A percentile compares a stretch with the other conserved stretches of the same genome.
Conservation (phyloP, 2,888 invertebrate genomes). For the Baronia brevicornis region DNA sequence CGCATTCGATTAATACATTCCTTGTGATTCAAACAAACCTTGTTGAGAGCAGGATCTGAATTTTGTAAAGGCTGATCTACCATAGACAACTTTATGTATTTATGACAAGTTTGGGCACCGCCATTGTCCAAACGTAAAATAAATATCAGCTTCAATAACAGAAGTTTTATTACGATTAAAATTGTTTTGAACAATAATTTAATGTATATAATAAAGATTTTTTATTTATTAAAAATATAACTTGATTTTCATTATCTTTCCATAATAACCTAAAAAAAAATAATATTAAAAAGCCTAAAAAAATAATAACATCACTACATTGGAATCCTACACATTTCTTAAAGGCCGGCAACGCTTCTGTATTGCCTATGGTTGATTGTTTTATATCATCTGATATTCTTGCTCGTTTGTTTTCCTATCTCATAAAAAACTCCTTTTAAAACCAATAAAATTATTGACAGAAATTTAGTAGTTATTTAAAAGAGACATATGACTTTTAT, state of each 20-base stretch:
- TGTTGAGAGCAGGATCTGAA: conserved; percentile 58
- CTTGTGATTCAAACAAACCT: conserved; percentile 46
- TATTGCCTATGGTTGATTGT: too few relatives aligned
- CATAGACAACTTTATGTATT: conserved; percentile 47
- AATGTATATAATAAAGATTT: conserved; percentile 72
- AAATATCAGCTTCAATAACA: conserved; percentile 63
- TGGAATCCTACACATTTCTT: too few relatives aligned
- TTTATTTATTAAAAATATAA: conserved; percentile 52
- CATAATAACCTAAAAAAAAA: too few relatives aligned
- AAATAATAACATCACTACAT: too few relatives aligned
- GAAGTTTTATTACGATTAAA: conserved; percentile 57
- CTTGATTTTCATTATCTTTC: neutral
- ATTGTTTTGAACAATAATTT: conserved; percentile 65
- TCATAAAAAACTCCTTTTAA: too few relatives aligned
- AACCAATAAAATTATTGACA: too few relatives aligned
- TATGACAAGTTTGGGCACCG: conserved; percentile 40
- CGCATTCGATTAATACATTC: conserved; percentile 52
- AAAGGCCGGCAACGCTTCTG: too few relatives aligned
- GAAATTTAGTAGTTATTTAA: too few relatives aligned
- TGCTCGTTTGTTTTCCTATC: too few relatives aligned
- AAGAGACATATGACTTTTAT: too few relatives aligned
- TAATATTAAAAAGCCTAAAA: too few relatives aligned
- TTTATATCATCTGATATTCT: too few relatives aligned
- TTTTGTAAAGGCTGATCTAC: conserved; percentile 56
- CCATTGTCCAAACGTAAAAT: conserved; percentile 43